Percentiles rank a stretch among this genome's conserved stretches.
Conservation (phyloP, 1,140 invertebrate genomes). For the Drosophila nebulosa region DNA sequence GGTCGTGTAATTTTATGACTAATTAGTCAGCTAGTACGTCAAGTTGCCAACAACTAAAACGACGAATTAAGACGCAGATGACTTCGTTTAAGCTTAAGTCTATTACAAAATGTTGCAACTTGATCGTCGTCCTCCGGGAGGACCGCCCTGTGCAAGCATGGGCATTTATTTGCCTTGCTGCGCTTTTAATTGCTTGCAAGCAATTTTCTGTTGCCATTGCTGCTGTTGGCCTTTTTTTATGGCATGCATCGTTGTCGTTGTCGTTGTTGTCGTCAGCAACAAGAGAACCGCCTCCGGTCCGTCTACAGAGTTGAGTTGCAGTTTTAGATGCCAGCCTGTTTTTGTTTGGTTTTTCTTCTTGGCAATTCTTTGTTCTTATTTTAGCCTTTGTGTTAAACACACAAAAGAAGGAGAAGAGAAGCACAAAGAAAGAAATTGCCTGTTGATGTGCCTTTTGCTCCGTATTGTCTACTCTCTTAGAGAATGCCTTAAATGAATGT, state of each 20-base stretch:
- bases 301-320: conserved; percentile 76
- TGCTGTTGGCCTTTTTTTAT: conserved; percentile 52
- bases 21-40: conserved; percentile 71
- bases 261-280: conserved; percentile 22
- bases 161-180: conserved; percentile 68
- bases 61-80: conserved; percentile 3
- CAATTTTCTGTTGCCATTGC: conserved; percentile 35
- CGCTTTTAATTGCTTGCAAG: conserved; percentile 71
- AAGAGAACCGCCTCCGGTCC: conserved; percentile 48
- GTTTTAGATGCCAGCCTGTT: conserved; percentile 55
- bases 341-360: conserved; percentile 26
- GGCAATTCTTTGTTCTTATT: conserved; percentile 62
- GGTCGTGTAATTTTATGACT: conserved; percentile 73
- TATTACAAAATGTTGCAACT: conserved; percentile 33
- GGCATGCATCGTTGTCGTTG: conserved; percentile 39
- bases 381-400: conserved; percentile 55
- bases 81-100: conserved; percentile 63
- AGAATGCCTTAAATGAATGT: conserved; percentile 20
- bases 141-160: conserved; percentile 34
- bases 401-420: background rate
- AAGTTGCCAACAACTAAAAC: conserved; percentile 39
- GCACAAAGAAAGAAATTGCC: conserved; percentile 23
- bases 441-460: conserved; percentile 2
- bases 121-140: conserved; percentile 30
- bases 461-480: background rate